Evolutionary conservation across 2,113 vertebrate genomes (phyloP), one percentile per base, ranked within the genome.

Genomic region (Burhinus oedicnemus): DNA sequence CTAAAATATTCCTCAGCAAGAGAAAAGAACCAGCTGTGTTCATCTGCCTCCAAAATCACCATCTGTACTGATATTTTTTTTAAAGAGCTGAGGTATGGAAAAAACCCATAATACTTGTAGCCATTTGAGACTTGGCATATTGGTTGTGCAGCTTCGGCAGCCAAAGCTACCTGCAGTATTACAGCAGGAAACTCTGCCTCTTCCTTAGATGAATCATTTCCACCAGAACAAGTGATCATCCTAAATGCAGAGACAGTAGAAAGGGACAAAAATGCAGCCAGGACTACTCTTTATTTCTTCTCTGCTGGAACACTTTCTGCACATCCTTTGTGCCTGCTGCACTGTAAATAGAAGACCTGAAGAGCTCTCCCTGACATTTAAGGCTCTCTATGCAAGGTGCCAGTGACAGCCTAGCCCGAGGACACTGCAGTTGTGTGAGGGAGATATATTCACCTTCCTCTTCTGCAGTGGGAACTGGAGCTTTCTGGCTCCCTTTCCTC

Each of bases 401-500:
- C 23, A 34, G 34, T 29, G 74, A 16, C 82, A 38, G 0, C 22
- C 25, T 21, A n/a, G 55, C n/a, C 58, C 1, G 2, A 38, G 58
- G 32, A 34, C 18, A 15, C 51, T 23, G 42, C 15, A 29, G 0
- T 5, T 21, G 15, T 7, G 5, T 2, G 6, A n/a, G 13, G n/a
- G 45, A 75, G 5, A 10, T 21, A 6, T 4, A 0, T 65, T 65
- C 52, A 60, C 13, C 25, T 75, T 54, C 52, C 13, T 61, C 40
- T 15, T 40, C 34, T 60, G 51, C 44, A 38, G 65, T 12, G 23
- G 58, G 66, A 91, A 38, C 44, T 66, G 58, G 58, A 72, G 34
- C 36, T 80, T 72, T 80, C 32, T 66, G 54, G 2, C 23, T 72
- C 27, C 51, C 13, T 45, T 60, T 44, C 36, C 23, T 60, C 60